Evolutionary conservation across 2,113 vertebrate genomes (phyloP).

Genomic region (Clarias magur): DNA sequence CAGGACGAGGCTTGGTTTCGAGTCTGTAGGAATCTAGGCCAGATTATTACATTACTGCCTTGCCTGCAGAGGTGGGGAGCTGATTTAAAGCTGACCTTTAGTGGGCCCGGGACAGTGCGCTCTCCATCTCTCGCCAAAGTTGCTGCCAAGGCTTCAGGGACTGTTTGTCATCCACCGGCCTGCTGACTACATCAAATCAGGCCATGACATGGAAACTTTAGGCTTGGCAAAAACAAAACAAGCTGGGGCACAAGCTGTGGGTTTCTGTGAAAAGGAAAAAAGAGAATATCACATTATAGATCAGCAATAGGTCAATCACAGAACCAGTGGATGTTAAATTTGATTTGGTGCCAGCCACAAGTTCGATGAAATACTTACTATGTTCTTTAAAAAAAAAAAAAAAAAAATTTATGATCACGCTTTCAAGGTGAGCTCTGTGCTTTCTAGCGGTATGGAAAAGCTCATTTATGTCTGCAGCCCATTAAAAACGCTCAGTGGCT

Average conservation of each 20-base stretch:
- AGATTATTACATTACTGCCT: slow-evolving; percentile 60
- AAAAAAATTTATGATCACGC: slow-evolving; percentile 44
- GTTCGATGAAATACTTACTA: slow-evolving; percentile 54
- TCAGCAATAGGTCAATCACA: slow-evolving; percentile 65
- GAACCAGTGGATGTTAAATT: slow-evolving; percentile 62
- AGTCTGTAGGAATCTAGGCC: slow-evolving; percentile 53
- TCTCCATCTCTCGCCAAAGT: slow-evolving; percentile 34
- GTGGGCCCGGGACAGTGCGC: slow-evolving; percentile 32
- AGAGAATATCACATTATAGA: slow-evolving; percentile 58
- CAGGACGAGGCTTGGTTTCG: slow-evolving; percentile 51
- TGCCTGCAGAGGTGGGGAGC: slow-evolving; percentile 50
- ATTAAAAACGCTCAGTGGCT: slow-evolving; percentile 62
- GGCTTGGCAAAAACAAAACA: slow-evolving; percentile 46
- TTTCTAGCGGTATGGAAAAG: slow-evolving; percentile 50
- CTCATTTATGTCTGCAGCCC: slow-evolving; percentile 60
- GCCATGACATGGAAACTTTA: slow-evolving; percentile 44
- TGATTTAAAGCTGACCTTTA: slow-evolving; percentile 64
- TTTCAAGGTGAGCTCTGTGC: slow-evolving; percentile 48
- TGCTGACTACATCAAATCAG: slow-evolving; percentile 60
- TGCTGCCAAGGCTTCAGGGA: slow-evolving; percentile 51
- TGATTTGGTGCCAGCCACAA: slow-evolving; percentile 57
- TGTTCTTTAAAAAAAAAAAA: slow-evolving; percentile 53
- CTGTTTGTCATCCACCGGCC: slow-evolving; percentile 49
- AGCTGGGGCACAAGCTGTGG: slow-evolving; percentile 47
- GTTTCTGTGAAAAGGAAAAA: slow-evolving; percentile 42